Evolutionary conservation across 2,888 invertebrate genomes (phyloP), one percentile per base, ranked within the genome.

Genomic region (Andrena marginata): DNA sequence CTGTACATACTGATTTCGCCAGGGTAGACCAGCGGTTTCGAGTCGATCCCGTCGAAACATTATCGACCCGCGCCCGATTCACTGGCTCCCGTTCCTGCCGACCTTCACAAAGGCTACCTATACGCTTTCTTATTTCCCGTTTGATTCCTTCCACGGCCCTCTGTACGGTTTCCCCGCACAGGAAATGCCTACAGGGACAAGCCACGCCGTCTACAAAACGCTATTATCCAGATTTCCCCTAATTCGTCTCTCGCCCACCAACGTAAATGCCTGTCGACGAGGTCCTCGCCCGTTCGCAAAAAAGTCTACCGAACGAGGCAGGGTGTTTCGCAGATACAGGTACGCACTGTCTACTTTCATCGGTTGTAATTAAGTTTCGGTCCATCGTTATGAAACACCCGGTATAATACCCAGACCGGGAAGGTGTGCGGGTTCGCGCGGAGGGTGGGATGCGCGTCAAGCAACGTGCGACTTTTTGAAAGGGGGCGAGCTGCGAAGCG

Each of bases 181-280:
- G 56, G 31, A 51, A 54, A n/a, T 42, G 48, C 16, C 10, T n/a
- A 10, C 20, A 59, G 68, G 31, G 31, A 31, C 20, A 60, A 74
- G 64, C 62, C 62, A 73, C 77, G 82, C 77, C 72, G 77, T 63
- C 85, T 79, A 88, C 88, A 80, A 87, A 89, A 91, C 87, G 81
- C 87, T 87, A 88, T 92, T 91, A 92, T 90, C 90, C 83, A 86
- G 85, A 91, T 92, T 90, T 90, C 88, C 87, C 88, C 90, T 91
- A 92, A 92, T 93, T 90, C 90, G 91, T 92, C 90, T 90, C 78
- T 65, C 33, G 77, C 59, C 69, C 42, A 1, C 16, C 13, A 68
- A 68, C 64, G 75, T 56, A 72, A 80, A 84, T 67, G 74, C 23
- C 69, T 48, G 68, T 62, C 75, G 60, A 56, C 63, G 67, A 51